Conservation (phyloP, 2,113 vertebrate genomes). For the Holacanthus passer region DNA sequence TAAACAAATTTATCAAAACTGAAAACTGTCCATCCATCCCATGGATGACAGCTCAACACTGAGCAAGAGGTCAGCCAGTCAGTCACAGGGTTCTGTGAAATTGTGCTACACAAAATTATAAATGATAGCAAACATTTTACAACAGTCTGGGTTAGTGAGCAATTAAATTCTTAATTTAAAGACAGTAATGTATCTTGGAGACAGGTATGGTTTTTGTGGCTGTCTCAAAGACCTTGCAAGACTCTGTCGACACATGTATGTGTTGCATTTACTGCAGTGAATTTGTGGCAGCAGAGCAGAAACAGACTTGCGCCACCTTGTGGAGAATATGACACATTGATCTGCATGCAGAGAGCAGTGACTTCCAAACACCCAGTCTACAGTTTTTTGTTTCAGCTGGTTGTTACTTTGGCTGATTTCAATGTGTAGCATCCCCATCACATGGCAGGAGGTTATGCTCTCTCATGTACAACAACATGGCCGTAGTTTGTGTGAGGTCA, state of each 20-base stretch:
- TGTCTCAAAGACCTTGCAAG: background rate
- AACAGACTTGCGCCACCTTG: conserved; percentile 42
- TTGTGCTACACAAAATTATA: background rate
- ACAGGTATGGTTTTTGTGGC: background rate
- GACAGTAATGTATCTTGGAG: background rate
- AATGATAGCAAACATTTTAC: background rate
- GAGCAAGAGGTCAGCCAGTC: too few species aligned
- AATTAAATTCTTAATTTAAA: too few species aligned
- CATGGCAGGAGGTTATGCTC: background rate
- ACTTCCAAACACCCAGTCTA: background rate
- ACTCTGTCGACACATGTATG: background rate
- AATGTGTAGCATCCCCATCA: too few species aligned
- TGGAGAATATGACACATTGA: conserved; percentile 19
- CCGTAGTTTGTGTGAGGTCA: background rate
- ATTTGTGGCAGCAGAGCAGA: background rate
- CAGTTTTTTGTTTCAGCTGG: background rate
- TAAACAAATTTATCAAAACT: background rate
- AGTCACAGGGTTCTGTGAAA: background rate
- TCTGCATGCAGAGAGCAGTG: background rate
- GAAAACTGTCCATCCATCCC: background rate
- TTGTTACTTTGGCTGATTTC: background rate
- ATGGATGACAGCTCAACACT: too few species aligned
- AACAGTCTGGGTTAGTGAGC: too few species aligned
- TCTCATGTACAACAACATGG: background rate
- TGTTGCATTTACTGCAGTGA: background rate